Evolutionary conservation across 2,888 invertebrate species (phyloP).

Genomic region (Melanotus villosus): DNA sequence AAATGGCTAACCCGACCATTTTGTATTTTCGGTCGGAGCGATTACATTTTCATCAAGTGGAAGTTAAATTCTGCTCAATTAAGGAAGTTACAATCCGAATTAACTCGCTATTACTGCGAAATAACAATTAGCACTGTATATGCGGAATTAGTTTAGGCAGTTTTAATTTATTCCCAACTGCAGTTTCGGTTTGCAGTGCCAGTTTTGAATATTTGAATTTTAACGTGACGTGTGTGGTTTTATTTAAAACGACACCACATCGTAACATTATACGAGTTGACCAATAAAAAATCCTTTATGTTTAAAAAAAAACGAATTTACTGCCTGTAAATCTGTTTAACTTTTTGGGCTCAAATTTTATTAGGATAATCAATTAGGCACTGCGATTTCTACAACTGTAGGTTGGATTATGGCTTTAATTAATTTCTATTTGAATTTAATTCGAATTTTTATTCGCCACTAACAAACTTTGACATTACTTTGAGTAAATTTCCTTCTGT

Average conservation of each 20-base stretch:
- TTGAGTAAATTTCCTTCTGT: too few species aligned
- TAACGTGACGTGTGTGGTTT: neutral
- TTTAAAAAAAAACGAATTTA: too few species aligned
- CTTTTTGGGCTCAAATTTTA: too few species aligned
- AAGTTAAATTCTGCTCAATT: slow-evolving; percentile 37
- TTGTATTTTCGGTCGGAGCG: slow-evolving; percentile 31
- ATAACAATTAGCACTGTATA: slow-evolving; percentile 25
- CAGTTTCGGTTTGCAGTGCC: neutral
- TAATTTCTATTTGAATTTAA: too few species aligned
- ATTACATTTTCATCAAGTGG: slow-evolving; percentile 40
- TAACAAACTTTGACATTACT: too few species aligned
- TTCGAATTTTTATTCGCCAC: too few species aligned
- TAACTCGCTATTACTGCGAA: slow-evolving; percentile 30
- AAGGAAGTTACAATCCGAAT: slow-evolving; percentile 31
- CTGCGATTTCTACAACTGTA: too few species aligned
- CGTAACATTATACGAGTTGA: too few species aligned
- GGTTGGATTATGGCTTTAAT: too few species aligned
- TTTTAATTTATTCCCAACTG: slow-evolving; percentile 22
- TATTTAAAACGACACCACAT: neutral
- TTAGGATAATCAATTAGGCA: too few species aligned
- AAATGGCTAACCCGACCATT: slow-evolving; percentile 32
- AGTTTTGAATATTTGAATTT: neutral
- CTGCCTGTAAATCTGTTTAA: too few species aligned
- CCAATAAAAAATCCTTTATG: too few species aligned
- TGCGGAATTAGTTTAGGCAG: slow-evolving; percentile 24